A percentile compares a stretch with the other conserved stretches of the same genome.
Conservation (phyloP, 2,888 invertebrate species). For the Eupeodes luniger region DNA sequence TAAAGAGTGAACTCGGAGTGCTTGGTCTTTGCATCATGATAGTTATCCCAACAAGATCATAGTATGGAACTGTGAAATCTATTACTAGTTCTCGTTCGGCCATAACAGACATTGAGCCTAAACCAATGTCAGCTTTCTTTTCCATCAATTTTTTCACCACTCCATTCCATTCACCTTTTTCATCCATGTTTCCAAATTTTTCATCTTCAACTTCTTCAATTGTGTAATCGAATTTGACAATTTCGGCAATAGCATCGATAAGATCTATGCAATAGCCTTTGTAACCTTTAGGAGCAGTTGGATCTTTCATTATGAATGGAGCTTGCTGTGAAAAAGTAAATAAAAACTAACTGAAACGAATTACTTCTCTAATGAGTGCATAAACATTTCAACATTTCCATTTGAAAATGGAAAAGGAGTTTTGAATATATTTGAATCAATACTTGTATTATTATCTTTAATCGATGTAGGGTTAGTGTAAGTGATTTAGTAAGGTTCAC, state of each 20-base stretch:
- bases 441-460: too few species aligned
- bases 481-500: too few species aligned
- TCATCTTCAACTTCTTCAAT: conserved; percentile 92
- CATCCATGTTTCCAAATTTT: conserved; percentile 95
- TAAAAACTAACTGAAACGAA: not conserved
- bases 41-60: conserved; percentile 98
- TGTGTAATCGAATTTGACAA: conserved; percentile 95
- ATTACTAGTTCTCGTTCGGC: conserved; percentile 98
- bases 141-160: conserved; percentile 92
- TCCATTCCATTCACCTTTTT: conserved; percentile 93
- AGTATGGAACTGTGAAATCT: conserved; percentile 99
- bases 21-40: conserved; percentile 97
- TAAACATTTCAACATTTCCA: too few species aligned
- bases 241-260: conserved; percentile 92
- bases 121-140: conserved; percentile 95
- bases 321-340: conserved; percentile 87
- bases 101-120: conserved; percentile 98
- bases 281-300: conserved; percentile 87
- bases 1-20: conserved; percentile 96
- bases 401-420: too few species aligned
- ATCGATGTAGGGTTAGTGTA: too few species aligned
- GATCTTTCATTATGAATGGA: conserved; percentile 91
- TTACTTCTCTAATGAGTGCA: too few species aligned
- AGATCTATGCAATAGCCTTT: conserved; percentile 98
- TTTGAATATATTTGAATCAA: too few species aligned